Conservation (phyloP, 2,113 vertebrate genomes). For the Charina bottae region DNA sequence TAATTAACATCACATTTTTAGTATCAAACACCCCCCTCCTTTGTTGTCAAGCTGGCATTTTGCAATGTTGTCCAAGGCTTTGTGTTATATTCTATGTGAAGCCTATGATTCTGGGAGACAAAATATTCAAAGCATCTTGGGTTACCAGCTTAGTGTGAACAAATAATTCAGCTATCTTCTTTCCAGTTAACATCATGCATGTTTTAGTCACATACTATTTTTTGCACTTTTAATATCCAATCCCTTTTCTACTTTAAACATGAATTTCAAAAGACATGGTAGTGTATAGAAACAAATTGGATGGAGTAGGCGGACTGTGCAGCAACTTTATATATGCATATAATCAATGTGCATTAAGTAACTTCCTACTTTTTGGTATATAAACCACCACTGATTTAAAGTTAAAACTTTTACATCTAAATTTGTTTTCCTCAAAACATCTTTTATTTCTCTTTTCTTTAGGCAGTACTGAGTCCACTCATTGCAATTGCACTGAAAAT, state of each 20-base stretch:
- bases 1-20: not conserved
- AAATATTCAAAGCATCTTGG: not conserved
- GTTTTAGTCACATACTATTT: not conserved
- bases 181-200: not conserved
- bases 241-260: constrained; percentile 13
- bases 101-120: not conserved
- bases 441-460: constrained; percentile 48
- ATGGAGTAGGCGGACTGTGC: not conserved
- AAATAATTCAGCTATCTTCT: not conserved
- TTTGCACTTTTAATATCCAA: not conserved
- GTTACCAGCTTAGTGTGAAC: not conserved
- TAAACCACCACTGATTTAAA: not conserved
- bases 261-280: not conserved
- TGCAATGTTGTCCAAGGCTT: not conserved
- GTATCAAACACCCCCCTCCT: not conserved
- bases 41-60: not conserved
- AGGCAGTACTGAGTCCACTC: constrained; percentile 95
- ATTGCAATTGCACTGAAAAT: constrained; percentile 98
- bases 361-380: not conserved
- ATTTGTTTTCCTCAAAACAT: constrained; percentile 29
- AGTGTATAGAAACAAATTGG: not conserved
- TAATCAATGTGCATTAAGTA: not conserved
- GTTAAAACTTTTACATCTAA: not conserved
- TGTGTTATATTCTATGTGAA: not conserved
- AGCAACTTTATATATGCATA: not conserved